A percentile compares a stretch with the other conserved stretches of the same genome.
Evolutionary conservation across 2,888 invertebrate species (phyloP).

Genomic region (Encarsia formosa): DNA sequence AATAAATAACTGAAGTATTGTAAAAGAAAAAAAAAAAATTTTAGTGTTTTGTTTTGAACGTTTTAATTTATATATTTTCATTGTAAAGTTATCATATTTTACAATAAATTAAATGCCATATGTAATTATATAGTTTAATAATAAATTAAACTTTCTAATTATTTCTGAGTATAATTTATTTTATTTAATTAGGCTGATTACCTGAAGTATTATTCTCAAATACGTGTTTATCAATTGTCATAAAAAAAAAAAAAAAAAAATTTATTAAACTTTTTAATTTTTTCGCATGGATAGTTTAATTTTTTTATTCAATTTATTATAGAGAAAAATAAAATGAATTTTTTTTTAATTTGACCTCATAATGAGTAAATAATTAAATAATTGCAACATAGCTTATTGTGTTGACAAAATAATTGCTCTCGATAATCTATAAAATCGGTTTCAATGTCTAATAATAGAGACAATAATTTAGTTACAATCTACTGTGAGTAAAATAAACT

Average conservation of each 20-base stretch:
- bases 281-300: neutral
- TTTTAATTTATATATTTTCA: no score
- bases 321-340: neutral
- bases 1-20: no score
- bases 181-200: neutral
- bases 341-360: neutral
- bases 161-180: neutral
- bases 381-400: neutral
- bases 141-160: no score
- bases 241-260: neutral
- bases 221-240: neutral
- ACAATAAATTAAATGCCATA: no score
- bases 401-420: neutral
- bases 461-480: conserved; percentile 6
- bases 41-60: no score
- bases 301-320: neutral
- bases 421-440: neutral
- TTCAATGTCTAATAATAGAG: neutral
- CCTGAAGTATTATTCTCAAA: neutral
- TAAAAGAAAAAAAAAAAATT: no score
- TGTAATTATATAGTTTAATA: no score
- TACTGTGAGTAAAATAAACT: conserved; percentile 5
- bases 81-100: no score
- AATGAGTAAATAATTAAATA: neutral
- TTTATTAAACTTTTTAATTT: neutral